These are phyloP conservation scores for Austrofundulus limnaeus DNA, from an alignment of 2,113 vertebrate genomes.

Conservation along the genomic window DNA sequence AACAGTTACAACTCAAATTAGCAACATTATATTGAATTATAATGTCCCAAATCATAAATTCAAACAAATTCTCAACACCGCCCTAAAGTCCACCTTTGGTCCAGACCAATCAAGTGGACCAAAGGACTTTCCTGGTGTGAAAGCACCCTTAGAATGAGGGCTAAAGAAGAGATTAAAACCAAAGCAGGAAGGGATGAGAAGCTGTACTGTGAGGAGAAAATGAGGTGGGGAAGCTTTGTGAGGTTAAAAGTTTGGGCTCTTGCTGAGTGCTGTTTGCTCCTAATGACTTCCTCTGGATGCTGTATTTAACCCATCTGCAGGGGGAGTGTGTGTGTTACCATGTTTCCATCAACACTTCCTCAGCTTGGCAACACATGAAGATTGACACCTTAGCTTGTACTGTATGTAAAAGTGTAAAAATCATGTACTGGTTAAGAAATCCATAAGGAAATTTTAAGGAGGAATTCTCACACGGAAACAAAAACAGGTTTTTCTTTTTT, in stretches of 20 bases:
- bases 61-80: no score
- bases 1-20: no score
- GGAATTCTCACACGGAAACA: conserved; percentile 1
- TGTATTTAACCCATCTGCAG: conserved; percentile 24
- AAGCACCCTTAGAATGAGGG: no score
- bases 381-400: not conserved
- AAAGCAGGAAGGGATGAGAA: conserved; percentile 11
- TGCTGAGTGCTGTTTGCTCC: conserved; percentile 33
- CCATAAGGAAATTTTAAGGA: not conserved
- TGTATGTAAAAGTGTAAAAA: no score
- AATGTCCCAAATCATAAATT: no score
- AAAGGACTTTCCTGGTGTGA: no score
- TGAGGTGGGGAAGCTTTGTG: not conserved
- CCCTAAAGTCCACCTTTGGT: no score
- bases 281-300: conserved; percentile 44
- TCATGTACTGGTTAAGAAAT: not conserved
- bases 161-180: not conserved
- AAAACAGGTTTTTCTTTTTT: not conserved
- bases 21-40: no score
- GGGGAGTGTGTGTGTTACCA: not conserved
- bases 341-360: not conserved
- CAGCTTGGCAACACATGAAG: not conserved
- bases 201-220: conserved; percentile 4
- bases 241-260: conserved; percentile 20
- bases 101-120: no score